Base-by-base conservation (phyloP, 2,797 vertebrate genomes). In the Urophycis tenuis region DNA sequence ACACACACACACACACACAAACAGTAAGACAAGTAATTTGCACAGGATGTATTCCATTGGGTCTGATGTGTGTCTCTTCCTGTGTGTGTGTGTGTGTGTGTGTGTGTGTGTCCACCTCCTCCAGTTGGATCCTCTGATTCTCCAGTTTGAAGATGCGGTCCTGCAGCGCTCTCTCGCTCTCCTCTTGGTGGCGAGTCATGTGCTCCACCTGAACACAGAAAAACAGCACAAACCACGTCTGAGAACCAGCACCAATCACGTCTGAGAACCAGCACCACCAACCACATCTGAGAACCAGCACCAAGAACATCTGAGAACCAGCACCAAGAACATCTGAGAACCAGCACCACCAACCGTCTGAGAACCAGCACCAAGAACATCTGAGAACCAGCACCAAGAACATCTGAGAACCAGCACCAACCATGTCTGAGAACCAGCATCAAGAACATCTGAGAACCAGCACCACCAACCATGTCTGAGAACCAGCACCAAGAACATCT, bases 101-200 rank as follows among this genome's bases (percentile, higher is more conserved):
- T n/a, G 72, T 32, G 60, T 19, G 2, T 12, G 72, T 22, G 22
- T 12, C 15, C 12, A 98, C 97, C 94, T 98, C 95, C 73, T 98
- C 97, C 73, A 98, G 89, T 8, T 94, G 92, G 74, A 95, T 90
- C 74, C 94, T 91, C 34, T 92, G 86, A 3, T 91, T 89, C 88
- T 98, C 97, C 84, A 98, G 91, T 82, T 93, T 95, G 79, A 95
- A 94, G 78, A 96, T 91, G 49, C 96, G 92, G 8, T 95, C 95
- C 80, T 97, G 95, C 82, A 95, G 87, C 22, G 87, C 87, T 75
- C 88, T 89, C 86, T 98, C 95, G 0, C 82, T 94, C 76, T 95
- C 93, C 71, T 96, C 95, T 6, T 93, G 81, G 74, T 95, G 94
- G 14, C 92, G 94, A 3, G 86, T 92, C 85, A 97, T 75, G 53